phyloP scores from a whole-genome alignment of 2,888 invertebrate genomes.

The Cantharis rustica region DNA sequence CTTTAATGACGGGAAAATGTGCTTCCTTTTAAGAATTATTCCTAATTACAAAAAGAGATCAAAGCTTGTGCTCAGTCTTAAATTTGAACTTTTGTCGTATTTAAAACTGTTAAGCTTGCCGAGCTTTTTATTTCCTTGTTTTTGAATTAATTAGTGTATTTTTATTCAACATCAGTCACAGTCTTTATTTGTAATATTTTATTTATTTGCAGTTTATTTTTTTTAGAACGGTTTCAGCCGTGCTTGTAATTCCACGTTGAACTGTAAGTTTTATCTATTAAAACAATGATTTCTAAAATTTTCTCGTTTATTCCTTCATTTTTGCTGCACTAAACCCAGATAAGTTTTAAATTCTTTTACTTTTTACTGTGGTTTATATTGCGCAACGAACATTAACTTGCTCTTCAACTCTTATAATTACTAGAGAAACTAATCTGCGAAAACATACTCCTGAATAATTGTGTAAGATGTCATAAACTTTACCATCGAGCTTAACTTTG shows the following conservation, averaged over 20 bases:
- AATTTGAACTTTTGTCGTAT: constrained; percentile 9
- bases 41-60: constrained; percentile 21
- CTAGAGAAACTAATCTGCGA: neutral
- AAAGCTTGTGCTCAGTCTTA: constrained; percentile 13
- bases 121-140: neutral
- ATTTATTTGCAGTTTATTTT: no score
- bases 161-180: neutral
- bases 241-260: no score
- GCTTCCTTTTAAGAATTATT: constrained; percentile 20
- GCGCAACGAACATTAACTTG: neutral
- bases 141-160: neutral
- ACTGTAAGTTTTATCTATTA: no score
- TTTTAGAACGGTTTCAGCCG: no score
- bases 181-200: neutral
- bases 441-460: neutral
- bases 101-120: neutral
- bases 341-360: no score
- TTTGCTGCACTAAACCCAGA: neutral
- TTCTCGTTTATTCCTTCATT: no score
- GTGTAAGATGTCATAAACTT: neutral
- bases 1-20: constrained; percentile 23
- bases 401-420: neutral
- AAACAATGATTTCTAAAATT: no score
- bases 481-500: neutral
- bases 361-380: neutral